These are phyloP conservation scores for Ornithoptera alexandrae DNA, from an alignment of 2,888 invertebrate genomes.

Conservation along the genomic window DNA sequence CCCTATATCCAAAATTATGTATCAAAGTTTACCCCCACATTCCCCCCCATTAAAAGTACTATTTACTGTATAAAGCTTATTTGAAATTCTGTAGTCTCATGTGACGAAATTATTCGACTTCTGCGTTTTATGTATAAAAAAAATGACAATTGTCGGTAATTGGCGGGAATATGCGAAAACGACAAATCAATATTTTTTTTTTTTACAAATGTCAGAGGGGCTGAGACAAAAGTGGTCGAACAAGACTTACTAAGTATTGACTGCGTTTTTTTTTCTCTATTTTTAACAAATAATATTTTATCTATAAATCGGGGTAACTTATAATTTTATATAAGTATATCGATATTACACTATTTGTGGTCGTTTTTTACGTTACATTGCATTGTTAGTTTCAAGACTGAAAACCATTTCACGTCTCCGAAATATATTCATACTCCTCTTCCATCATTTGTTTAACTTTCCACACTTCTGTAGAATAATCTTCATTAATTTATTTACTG, in stretches of 20 bases:
- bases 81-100: conserved; percentile 13
- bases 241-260: conserved; percentile 3
- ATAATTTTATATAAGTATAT: neutral
- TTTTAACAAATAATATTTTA: neutral
- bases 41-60: conserved; percentile 29
- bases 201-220: neutral
- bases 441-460: neutral
- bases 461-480: neutral
- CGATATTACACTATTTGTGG: neutral
- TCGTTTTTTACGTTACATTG: neutral
- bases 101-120: neutral
- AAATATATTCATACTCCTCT: neutral
- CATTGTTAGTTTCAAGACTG: neutral
- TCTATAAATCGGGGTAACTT: neutral
- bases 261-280: neutral
- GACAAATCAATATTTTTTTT: neutral
- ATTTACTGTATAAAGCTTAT: conserved; percentile 22
- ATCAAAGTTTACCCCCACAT: conserved; percentile 29
- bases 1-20: conserved; percentile 46
- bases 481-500: neutral
- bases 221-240: neutral
- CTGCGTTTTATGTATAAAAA: conserved; percentile 6
- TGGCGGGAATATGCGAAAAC: conserved; percentile 13
- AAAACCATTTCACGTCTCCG: neutral
- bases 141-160: neutral